Evolutionary conservation across 2,888 invertebrate species (phyloP), one percentile per base, ranked within the genome.

Genomic region (Cheilosia variabilis): DNA sequence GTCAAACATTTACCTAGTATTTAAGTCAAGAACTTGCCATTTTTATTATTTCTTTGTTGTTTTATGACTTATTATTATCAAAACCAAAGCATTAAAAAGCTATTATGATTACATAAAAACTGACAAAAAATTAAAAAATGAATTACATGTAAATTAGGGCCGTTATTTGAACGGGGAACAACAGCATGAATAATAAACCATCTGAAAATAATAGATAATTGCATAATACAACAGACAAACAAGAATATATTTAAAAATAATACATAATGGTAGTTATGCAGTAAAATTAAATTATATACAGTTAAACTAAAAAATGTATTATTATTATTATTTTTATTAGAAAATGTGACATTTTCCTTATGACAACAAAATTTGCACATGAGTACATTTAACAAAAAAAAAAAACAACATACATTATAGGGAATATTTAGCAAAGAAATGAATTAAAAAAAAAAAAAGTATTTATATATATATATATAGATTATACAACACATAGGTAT

Each of bases 401-500:
- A 37, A 13, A 4, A 72, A 45, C 69, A 80, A 63, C 69, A 87
- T 87, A 75, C 82, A 68, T 88, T 87, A 89, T 87, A 89, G 89
- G 89, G 87, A 89, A 89, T 88, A 87, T 89, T 89, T 84, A 79
- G 69, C 50, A 80, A 87, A 88, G 80, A 89, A 89, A 88, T 87
- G 86, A 89, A 90, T 90, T 89, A 90, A 89, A 88, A 89, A 88
- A 88, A 86, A 88, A 80, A 90, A 88, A 90, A 89, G 87, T 89
- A 90, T 89, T 88, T 89, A 88, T 86, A 79, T 80, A 87, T 87
- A 87, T 87, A 86, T 87, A 87, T 88, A 87, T 77, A 86, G 65
- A 81, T 86, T 87, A 90, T 90, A 88, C 90, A 90, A 89, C 89
- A 90, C 89, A 88, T 81, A n/a, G n/a, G n/a, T n/a, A 87, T 77